Conservation (phyloP, 2,888 invertebrate species). For the Tetragonisca angustula region DNA sequence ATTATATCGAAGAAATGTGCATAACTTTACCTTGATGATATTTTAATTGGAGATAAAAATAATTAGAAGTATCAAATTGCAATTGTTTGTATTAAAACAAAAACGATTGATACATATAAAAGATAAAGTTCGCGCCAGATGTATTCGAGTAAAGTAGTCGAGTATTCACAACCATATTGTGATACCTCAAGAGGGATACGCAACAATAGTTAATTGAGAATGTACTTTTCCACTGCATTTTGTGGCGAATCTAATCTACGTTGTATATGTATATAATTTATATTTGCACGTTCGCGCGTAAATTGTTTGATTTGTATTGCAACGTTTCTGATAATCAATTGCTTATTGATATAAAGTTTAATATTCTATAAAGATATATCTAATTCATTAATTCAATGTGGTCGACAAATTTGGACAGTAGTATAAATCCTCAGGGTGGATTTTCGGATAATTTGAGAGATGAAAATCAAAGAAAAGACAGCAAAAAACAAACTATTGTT, state of each 20-base stretch:
- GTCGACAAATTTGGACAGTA: slow-evolving; percentile 36
- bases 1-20: neutral
- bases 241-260: neutral
- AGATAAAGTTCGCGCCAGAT: neutral
- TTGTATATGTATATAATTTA: neutral
- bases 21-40: neutral
- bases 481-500: slow-evolving; percentile 73
- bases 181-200: too few species aligned
- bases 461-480: slow-evolving; percentile 48
- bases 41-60: neutral
- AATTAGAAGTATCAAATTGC: neutral
- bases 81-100: neutral
- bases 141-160: neutral
- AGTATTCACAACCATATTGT: too few species aligned
- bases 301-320: slow-evolving; percentile 4
- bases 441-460: slow-evolving; percentile 69
- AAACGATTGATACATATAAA: neutral
- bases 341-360: neutral
- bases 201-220: too few species aligned
- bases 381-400: slow-evolving; percentile 29
- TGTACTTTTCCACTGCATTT: neutral
- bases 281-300: slow-evolving; percentile 31
- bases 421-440: slow-evolving; percentile 66
- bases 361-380: neutral
- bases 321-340: neutral